Evolutionary conservation across 2,888 invertebrate species (phyloP).

Genomic region (Coelinius sp.): DNA sequence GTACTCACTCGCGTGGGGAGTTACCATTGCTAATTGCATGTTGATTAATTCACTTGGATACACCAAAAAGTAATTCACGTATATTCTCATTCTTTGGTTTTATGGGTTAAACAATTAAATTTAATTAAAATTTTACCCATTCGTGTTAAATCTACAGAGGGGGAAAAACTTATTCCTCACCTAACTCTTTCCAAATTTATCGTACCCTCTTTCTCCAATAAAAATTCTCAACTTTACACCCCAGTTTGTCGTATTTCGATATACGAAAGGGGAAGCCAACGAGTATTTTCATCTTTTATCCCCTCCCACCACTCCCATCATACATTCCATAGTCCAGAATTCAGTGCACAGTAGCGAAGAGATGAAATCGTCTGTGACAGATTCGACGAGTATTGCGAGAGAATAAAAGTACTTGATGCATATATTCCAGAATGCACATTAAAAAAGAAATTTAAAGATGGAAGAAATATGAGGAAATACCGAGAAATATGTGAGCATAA

Average conservation of each 20-base stretch:
- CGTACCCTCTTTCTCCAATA: neutral
- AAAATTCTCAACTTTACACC: constrained; percentile 11
- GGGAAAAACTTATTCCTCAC: neutral
- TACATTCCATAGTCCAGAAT: neutral
- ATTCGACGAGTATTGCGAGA: constrained; percentile 15
- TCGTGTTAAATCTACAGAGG: too few species aligned
- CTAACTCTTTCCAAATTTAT: neutral
- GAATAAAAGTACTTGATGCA: constrained; percentile 20
- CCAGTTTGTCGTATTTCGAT: constrained; percentile 13
- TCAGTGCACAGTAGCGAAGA: constrained; percentile 5
- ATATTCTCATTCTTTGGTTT: neutral
- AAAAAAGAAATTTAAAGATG: neutral
- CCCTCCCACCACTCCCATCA: neutral
- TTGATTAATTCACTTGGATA: constrained; percentile 11
- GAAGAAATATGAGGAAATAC: constrained; percentile 14
- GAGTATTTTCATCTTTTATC: constrained; percentile 16
- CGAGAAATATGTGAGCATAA: constrained; percentile 25
- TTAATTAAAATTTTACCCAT: too few species aligned
- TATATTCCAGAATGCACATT: neutral
- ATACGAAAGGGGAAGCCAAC: neutral
- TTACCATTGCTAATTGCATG: constrained; percentile 13
- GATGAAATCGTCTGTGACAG: constrained; percentile 17
- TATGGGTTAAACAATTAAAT: too few species aligned
- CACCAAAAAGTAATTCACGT: neutral
- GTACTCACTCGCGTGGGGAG: neutral